Evolutionary conservation across 2,888 invertebrate genomes (phyloP).

Genomic region (Dynastes maya): DNA sequence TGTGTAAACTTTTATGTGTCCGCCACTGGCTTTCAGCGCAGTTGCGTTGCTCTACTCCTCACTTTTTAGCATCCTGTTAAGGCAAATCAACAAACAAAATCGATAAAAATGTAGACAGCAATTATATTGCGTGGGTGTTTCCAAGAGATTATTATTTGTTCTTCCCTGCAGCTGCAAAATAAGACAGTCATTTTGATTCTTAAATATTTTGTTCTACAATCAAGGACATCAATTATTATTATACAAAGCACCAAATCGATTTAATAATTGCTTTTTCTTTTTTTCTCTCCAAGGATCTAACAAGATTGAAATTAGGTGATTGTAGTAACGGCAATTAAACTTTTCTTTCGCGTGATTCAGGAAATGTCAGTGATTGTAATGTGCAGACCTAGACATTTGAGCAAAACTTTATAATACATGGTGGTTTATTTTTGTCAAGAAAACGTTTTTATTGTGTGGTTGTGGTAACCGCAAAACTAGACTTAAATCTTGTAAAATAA

Average conservation of each 20-base stretch:
- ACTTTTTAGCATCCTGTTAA: no score
- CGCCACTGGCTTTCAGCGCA: no score
- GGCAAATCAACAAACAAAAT: no score
- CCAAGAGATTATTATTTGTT: no score
- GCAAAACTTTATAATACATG: no score
- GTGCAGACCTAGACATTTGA: conserved; percentile 24
- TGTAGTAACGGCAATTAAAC: not conserved
- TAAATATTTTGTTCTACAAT: no score
- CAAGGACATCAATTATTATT: not conserved
- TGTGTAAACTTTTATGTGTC: no score
- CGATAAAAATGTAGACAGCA: no score
- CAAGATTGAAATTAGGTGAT: conserved; percentile 12
- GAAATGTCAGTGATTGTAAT: conserved; percentile 1
- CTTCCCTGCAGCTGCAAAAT: no score
- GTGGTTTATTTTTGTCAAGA: not conserved
- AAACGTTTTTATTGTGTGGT: conserved; percentile 16
- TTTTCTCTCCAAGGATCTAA: not conserved
- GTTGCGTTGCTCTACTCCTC: no score
- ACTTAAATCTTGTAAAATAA: not conserved
- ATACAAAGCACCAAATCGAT: not conserved
- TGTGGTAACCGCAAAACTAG: conserved; percentile 19
- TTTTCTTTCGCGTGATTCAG: not conserved
- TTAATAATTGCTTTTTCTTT: not conserved
- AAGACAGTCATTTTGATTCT: no score
- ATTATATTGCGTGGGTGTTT: no score